Evolutionary conservation across 2,888 invertebrate species (phyloP).

Genomic region (Epinotia brunnichana): DNA sequence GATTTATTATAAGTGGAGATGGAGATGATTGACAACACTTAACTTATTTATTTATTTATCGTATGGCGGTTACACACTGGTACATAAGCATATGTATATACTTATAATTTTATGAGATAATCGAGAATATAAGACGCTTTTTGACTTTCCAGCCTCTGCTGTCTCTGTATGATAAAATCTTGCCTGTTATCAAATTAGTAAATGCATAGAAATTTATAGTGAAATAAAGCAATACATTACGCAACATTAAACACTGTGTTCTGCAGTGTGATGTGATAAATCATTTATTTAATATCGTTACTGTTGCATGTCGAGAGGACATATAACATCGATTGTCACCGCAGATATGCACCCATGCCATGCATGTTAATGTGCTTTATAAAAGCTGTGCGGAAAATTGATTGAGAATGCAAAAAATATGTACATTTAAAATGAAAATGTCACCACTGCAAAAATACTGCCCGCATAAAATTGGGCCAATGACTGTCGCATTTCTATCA

Average conservation of each 20-base stretch:
- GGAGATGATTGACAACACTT: too few species aligned
- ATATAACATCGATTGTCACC: conserved; percentile 36
- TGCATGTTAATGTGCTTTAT: conserved; percentile 40
- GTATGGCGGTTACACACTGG: too few species aligned
- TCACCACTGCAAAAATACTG: conserved; percentile 1
- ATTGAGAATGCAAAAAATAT: conserved; percentile 34
- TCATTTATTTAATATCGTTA: conserved; percentile 27
- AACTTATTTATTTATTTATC: too few species aligned
- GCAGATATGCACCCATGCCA: conserved; percentile 26
- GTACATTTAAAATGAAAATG: conserved; percentile 36
- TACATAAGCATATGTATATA: too few species aligned
- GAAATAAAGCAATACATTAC: conserved; percentile 3
- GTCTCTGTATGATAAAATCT: too few species aligned
- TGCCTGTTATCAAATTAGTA: too few species aligned
- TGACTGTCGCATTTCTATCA: background rate
- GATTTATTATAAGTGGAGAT: too few species aligned
- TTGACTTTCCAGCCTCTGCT: too few species aligned
- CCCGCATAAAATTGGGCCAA: background rate
- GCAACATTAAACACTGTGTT: conserved; percentile 6
- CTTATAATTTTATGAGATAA: too few species aligned
- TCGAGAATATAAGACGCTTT: too few species aligned
- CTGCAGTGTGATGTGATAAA: conserved; percentile 26
- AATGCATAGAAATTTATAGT: background rate
- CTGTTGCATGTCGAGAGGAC: conserved; percentile 18
- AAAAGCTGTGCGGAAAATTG: conserved; percentile 30